Base-by-base conservation (phyloP, 2,888 invertebrate genomes). In the Drosophila yooni region DNA sequence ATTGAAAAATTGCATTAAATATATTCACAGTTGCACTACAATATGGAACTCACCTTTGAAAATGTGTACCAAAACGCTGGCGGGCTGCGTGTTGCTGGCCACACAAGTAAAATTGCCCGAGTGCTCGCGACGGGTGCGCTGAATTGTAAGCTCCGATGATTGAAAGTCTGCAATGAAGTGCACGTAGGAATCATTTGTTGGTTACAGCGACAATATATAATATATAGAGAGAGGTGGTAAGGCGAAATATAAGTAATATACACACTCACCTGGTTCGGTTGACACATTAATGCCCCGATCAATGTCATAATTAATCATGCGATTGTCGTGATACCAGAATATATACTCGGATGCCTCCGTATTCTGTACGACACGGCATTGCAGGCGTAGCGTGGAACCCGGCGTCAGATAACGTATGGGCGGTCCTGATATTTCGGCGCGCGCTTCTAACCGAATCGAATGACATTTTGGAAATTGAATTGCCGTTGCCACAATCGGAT, bases 271-370 rank as follows among this genome's bases (percentile, higher is more conserved):
- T 63, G 94, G 94, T 43, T 97, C 97, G 8, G 97, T 97, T 70
- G 97, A 97, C 63, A 98, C 97, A 93, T 97, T 97, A 91, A 97
- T 96, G 65, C 97, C 97, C 71, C 96, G 95, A 91, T 97, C 97
- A 51, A 95, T 95, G 94, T 98, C 97, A 93, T 97, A 98, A 94
- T 98, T 98, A 92, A 98, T 97, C 97, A 98, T 97, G 81, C 97
- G 95, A 91, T 96, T 96, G 94, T 97, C 97, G 94, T 97, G 96
- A 92, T 97, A 97, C 97, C 97, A 97, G 93, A 97, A 97, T 60
- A 97, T 96, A 92, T 96, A 97, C 59, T 96, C 95, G 8, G 97
- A 97, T 38, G 96, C 95, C 92, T 97, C 97, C 0, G 97, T 97
- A 63, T 97, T 97, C 90, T 97, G 97, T 48, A 96, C 95, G 34